Evolutionary conservation across 2,113 vertebrate species (phyloP).

Genomic region (Gopherus flavomarginatus): DNA sequence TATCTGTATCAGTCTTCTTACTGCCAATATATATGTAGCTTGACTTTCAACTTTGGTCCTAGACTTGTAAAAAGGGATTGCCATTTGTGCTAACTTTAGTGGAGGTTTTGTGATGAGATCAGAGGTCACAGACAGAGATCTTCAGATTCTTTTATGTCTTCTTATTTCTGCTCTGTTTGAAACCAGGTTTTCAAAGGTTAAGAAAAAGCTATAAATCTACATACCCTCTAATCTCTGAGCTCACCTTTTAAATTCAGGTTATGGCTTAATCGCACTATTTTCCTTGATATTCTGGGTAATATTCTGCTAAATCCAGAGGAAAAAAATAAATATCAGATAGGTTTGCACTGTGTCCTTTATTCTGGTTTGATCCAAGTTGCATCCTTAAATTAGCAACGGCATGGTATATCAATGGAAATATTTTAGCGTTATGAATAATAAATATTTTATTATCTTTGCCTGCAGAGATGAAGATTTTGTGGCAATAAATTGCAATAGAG

Average conservation of each 20-base stretch:
- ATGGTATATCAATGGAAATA: background rate
- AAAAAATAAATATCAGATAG: background rate
- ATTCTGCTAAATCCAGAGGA: background rate
- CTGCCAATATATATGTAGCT: background rate
- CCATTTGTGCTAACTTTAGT: background rate
- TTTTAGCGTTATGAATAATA: background rate
- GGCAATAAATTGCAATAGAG: background rate
- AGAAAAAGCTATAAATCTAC: background rate
- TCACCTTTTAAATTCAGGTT: background rate
- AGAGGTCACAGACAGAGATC: background rate
- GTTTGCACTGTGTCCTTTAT: background rate
- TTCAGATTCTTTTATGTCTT: background rate
- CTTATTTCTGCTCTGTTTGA: background rate
- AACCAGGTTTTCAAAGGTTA: background rate
- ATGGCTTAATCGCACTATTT: background rate
- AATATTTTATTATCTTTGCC: background rate
- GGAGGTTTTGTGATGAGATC: background rate
- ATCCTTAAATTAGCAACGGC: background rate
- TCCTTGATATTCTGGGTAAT: background rate
- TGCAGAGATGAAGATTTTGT: background rate
- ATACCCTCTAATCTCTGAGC: background rate
- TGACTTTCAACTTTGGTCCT: background rate
- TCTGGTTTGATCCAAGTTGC: background rate
- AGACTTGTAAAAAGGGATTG: background rate
- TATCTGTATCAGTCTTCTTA: background rate